Percentiles rank a stretch among this genome's conserved stretches.
Evolutionary conservation across 23 tunicate genomes (phyloP).

Genomic region (Botrylloides violaceus): DNA sequence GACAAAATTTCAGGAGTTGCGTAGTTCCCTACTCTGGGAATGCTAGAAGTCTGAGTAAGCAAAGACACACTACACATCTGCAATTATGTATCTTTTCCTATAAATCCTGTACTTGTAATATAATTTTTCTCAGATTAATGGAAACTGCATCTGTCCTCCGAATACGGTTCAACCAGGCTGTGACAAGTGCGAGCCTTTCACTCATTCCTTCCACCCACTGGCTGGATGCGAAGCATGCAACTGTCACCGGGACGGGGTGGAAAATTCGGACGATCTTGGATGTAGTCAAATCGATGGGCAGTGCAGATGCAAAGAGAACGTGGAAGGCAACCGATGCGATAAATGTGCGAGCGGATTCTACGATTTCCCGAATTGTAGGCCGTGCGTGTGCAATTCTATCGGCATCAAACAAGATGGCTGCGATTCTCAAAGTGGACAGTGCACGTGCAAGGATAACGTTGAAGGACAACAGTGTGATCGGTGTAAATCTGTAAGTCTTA

Average conservation of each 20-base stretch:
- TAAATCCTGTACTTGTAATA: too few species aligned
- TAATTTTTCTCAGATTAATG: conserved; percentile 45
- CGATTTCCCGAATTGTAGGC: conserved; percentile 86
- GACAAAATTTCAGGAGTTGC: too few species aligned
- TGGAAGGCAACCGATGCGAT: conserved; percentile 90
- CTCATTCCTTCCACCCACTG: conserved; percentile 80
- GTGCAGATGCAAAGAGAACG: conserved; percentile 76
- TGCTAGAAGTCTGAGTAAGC: too few species aligned
- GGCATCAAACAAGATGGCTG: conserved; percentile 75
- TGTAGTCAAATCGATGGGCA: conserved; percentile 68
- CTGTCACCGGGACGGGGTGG: conserved; percentile 76
- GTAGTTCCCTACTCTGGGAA: too few species aligned
- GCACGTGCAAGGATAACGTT: conserved; percentile 88
- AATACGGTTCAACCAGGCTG: conserved; percentile 78
- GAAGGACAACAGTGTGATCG: conserved; percentile 89
- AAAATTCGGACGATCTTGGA: conserved; percentile 44
- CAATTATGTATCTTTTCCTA: too few species aligned
- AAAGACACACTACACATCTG: too few species aligned
- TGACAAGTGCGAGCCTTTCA: conserved; percentile 52
- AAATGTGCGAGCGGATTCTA: conserved; percentile 77
- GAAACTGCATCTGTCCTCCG: conserved; percentile 92
- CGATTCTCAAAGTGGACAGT: conserved; percentile 67
- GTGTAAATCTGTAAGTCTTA: conserved; percentile 68
- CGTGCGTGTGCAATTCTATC: conserved; percentile 69
- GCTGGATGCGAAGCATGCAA: conserved; percentile 76